A percentile compares a stretch with the other conserved stretches of the same genome.
phyloP scores from a whole-genome alignment of 2,113 vertebrate genomes.

The Steatornis caripensis region DNA sequence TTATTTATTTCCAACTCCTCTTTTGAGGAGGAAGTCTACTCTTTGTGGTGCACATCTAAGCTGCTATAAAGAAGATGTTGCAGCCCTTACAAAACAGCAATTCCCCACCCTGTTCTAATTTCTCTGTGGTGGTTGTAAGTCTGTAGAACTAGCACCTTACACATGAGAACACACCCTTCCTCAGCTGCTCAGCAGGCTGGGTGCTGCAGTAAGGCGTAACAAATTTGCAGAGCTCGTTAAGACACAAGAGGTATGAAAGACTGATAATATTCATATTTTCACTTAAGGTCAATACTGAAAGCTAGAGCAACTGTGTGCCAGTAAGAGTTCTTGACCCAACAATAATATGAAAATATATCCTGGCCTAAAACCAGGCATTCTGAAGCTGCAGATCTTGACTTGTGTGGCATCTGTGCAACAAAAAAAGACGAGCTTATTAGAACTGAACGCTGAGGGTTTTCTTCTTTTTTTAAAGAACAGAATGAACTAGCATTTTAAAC shows the following conservation, averaged over 20 bases:
- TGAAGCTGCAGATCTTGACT: constrained; percentile 53
- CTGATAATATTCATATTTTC: background rate
- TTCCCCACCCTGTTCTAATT: background rate
- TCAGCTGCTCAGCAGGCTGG: background rate
- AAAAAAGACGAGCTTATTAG: constrained; percentile 54
- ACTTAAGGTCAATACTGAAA: background rate
- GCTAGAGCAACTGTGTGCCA: constrained; percentile 15
- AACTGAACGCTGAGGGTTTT: background rate
- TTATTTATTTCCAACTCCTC: background rate
- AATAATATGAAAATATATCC: background rate
- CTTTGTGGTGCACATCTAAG: background rate
- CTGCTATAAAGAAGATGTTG: background rate
- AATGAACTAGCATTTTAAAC: background rate
- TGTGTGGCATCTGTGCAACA: constrained; percentile 43
- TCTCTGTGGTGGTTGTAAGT: background rate
- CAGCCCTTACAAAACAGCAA: background rate
- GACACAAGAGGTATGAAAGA: background rate
- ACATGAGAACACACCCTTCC: background rate
- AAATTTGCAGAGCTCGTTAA: background rate
- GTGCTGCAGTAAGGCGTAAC: background rate
- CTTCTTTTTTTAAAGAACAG: background rate
- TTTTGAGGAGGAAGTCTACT: background rate
- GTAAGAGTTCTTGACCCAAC: background rate
- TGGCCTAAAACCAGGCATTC: constrained; percentile 48
- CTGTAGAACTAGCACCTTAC: background rate